Base-by-base conservation (phyloP, 1,140 invertebrate species). In the Drosophila dunni region DNA sequence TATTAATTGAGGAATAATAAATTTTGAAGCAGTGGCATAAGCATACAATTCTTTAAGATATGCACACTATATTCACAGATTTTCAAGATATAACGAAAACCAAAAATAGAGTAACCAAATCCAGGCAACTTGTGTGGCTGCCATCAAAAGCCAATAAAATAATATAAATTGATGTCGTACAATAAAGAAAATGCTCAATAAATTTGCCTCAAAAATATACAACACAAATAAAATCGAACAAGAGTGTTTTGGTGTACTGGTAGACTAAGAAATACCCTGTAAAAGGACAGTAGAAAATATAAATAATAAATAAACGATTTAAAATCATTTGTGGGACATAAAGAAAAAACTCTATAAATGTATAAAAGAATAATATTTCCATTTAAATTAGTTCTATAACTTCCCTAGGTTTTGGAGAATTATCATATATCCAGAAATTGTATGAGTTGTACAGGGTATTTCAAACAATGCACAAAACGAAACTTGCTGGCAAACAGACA, bases 1-100 rank as follows among this genome's bases (percentile, higher is more conserved):
- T 81, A 89, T 89, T 89, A 89, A 89, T 89, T 89, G 75, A 75
- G 53, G 75, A 88, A 88, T 88, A 89, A 88, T 88, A 88, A 83
- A 48, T 45, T 64, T 60, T 45, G 13, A 29, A 64, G 71, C 71
- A 50, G 56, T 68, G 64, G 65, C 65, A 75, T 61, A 80, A 76
- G n/a, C 65, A 57, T 61, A 76, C 76, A 53, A 33, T 38, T 40
- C 69, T 64, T 48, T 15, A 20, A 53, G 40, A 70, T 74, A 79
- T 58, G 50, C 42, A 61, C 36, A 45, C 29, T 11, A 11, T 40
- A 6, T 24, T 40, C 45, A 40, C 34, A 65, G 44, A 53, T 58
- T 48, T 45, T 15, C 2, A 20, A 50, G 71, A 42, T 56, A 62
- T 62, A 40, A 10, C 17, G 63, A 57, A 45, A 51, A 17, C 36